Evolutionary conservation across 2,113 vertebrate species (phyloP).

Genomic region (Cacatua alba): DNA sequence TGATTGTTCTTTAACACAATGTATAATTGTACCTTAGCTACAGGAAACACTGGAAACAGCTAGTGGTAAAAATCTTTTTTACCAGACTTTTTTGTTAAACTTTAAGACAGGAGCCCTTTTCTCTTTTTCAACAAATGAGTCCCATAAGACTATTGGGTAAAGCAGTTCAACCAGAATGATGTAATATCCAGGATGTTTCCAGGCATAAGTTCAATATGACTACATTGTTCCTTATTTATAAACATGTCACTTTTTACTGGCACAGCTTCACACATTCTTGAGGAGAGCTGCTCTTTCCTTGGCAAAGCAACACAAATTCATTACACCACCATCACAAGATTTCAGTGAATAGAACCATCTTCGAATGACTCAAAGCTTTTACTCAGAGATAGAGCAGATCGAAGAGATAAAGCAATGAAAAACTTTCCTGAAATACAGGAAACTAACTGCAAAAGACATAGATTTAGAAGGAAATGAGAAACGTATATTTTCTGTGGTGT

Average conservation of each 20-base stretch:
- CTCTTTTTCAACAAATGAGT: slow-evolving; percentile 9
- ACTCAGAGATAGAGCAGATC: neutral
- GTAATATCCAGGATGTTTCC: slow-evolving; percentile 38
- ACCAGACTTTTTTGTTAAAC: neutral
- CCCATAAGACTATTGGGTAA: neutral
- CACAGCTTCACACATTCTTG: slow-evolving; percentile 50
- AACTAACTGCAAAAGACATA: neutral
- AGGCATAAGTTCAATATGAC: neutral
- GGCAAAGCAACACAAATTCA: neutral
- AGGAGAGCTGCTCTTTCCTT: slow-evolving; percentile 42
- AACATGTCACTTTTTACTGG: slow-evolving; percentile 49
- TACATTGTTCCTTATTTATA: slow-evolving; percentile 62
- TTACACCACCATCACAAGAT: slow-evolving; percentile 9
- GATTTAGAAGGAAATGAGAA: neutral
- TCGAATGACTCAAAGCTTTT: slow-evolving; percentile 17
- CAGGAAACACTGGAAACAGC: neutral
- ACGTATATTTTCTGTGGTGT: neutral
- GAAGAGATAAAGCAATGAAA: neutral
- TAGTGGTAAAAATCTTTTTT: neutral
- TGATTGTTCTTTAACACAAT: neutral
- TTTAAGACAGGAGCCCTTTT: neutral
- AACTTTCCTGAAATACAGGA: slow-evolving; percentile 5
- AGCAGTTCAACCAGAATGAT: neutral
- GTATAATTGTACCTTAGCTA: neutral
- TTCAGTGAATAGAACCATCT: slow-evolving; percentile 7